A percentile compares a stretch with the other conserved stretches of the same genome.
Conservation (phyloP, 2,888 invertebrate species). For the Chesias legatella region DNA sequence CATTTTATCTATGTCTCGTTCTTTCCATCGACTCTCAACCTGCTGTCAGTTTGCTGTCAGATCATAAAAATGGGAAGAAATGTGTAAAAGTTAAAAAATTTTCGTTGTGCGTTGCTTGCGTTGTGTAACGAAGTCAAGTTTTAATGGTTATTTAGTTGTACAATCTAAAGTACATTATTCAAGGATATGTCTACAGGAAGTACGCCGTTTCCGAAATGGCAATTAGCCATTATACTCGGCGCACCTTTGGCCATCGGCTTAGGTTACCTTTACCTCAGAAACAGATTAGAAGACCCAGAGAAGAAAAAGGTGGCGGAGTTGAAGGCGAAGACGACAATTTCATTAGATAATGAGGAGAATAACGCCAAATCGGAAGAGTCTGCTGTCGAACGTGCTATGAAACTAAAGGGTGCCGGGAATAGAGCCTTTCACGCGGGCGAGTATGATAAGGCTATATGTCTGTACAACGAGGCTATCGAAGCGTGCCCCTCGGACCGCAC, state of each 20-base stretch:
- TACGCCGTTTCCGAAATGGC: conserved; percentile 89
- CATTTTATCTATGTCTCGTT: too few species aligned
- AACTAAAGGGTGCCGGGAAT: conserved; percentile 94
- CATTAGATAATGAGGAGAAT: conserved; percentile 81
- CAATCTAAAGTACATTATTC: conserved; percentile 36
- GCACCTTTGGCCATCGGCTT: conserved; percentile 91
- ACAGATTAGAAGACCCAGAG: conserved; percentile 76
- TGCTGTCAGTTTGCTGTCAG: conserved; percentile 25
- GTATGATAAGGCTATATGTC: conserved; percentile 93
- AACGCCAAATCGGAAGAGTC: conserved; percentile 70
- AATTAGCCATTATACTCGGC: conserved; percentile 90
- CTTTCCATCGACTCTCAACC: neutral
- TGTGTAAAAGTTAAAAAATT: conserved; percentile 51
- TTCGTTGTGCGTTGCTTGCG: conserved; percentile 46
- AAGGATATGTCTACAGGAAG: conserved; percentile 74
- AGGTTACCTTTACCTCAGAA: conserved; percentile 88
- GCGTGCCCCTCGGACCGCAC: conserved; percentile 88
- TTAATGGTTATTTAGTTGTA: conserved; percentile 58
- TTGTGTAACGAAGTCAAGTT: conserved; percentile 45
- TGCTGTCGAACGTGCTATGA: conserved; percentile 86
- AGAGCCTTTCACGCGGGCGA: conserved; percentile 90
- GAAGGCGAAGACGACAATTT: conserved; percentile 80
- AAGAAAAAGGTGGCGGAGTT: conserved; percentile 75
- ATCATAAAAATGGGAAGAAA: conserved; percentile 53
- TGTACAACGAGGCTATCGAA: conserved; percentile 96